These are phyloP conservation scores for Drosophila robusta DNA, from an alignment of 2,888 invertebrate species.

Conservation along the genomic window DNA sequence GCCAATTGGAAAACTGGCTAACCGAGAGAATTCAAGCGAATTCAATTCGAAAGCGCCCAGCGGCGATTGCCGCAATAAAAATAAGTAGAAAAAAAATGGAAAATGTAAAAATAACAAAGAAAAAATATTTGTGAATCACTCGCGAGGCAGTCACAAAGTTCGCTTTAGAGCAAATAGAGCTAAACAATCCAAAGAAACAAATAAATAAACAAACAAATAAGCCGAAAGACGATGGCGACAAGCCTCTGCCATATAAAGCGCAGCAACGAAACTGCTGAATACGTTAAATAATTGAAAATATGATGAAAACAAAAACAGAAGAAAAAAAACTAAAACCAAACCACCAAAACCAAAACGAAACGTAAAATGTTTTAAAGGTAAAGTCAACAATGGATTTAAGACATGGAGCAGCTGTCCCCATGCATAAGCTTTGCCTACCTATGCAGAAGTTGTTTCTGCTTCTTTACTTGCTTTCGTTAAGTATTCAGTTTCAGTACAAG, in stretches of 20 bases:
- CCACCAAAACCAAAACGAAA: conserved; percentile 40
- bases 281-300: conserved; percentile 42
- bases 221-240: conserved; percentile 31
- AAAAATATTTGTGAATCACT: conserved; percentile 55
- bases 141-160: conserved; percentile 14
- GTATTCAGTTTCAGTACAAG: conserved; percentile 56
- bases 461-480: conserved; percentile 10
- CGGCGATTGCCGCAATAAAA: conserved; percentile 46
- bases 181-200: conserved; percentile 51
- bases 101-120: conserved; percentile 11
- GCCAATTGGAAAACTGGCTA: conserved; percentile 16
- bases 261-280: conserved; percentile 48
- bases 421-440: conserved; percentile 68
- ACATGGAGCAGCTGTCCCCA: conserved; percentile 63
- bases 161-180: conserved; percentile 71
- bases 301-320: conserved; percentile 50
- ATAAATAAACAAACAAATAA: conserved; percentile 45
- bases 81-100: background rate
- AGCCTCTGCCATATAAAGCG: conserved; percentile 65
- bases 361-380: conserved; percentile 62
- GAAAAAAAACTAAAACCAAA: conserved; percentile 20
- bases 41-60: conserved; percentile 31
- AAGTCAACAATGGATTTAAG: conserved; percentile 52
- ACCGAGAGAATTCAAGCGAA: conserved; percentile 37
- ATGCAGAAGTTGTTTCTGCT: conserved; percentile 59